A percentile compares a stretch with the other conserved stretches of the same genome.
Evolutionary conservation across 2,797 vertebrate genomes (phyloP).

Genomic region (Spheniscus humboldti): DNA sequence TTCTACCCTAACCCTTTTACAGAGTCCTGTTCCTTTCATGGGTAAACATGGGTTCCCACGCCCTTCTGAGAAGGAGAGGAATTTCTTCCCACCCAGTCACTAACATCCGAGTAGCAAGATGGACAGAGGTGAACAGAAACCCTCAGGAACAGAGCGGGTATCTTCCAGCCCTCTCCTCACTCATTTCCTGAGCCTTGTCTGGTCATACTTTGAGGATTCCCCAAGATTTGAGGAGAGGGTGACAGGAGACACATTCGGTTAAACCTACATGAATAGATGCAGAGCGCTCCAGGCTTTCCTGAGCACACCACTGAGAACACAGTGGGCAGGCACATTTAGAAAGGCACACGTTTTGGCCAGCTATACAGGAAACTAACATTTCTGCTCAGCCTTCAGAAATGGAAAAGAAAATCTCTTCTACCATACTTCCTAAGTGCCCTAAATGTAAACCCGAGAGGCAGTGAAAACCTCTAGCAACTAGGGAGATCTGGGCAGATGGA

Average conservation of each 20-base stretch:
- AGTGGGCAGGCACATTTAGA: background rate
- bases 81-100: background rate
- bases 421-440: background rate
- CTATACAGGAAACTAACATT: background rate
- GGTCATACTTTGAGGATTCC: background rate
- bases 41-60: accelerated
- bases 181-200: background rate
- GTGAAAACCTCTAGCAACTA: background rate
- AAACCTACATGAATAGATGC: background rate
- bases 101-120: background rate
- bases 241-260: background rate
- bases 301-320: background rate
- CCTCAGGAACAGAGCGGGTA: background rate
- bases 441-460: background rate
- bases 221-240: background rate
- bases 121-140: background rate
- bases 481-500: background rate
- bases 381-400: background rate
- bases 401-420: background rate
- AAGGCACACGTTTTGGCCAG: background rate
- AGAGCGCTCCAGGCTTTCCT: background rate
- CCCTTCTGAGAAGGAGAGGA: background rate
- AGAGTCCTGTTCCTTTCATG: background rate
- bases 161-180: background rate
- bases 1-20: background rate